phyloP scores from a whole-genome alignment of 1,140 invertebrate genomes.

The Colletes gigas region DNA sequence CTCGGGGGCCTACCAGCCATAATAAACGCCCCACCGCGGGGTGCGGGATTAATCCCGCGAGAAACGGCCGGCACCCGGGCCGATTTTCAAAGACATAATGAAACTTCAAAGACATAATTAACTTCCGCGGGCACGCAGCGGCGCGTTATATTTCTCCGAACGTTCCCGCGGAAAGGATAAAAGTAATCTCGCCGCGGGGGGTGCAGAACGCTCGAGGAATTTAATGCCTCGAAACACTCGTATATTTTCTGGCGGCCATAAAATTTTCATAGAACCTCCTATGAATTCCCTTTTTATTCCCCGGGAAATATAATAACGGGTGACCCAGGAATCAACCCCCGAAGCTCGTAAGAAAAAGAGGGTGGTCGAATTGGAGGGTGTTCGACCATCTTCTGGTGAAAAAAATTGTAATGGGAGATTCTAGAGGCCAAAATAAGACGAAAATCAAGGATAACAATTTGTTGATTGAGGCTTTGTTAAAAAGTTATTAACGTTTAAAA shows the following conservation, averaged over 20 bases:
- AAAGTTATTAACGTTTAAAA: too few species aligned
- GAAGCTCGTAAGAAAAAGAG: background rate
- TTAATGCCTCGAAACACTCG: conserved; percentile 17
- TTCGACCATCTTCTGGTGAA: too few species aligned
- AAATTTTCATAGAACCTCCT: conserved; percentile 12
- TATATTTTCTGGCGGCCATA: background rate
- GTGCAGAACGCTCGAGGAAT: background rate
- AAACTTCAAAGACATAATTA: conserved; percentile 30
- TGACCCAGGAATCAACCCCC: conserved; percentile 50
- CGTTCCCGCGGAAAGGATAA: background rate
- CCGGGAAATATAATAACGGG: conserved; percentile 22
- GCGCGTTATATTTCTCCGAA: background rate
- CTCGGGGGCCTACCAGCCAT: too few species aligned
- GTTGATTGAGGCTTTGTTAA: too few species aligned
- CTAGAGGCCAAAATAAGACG: too few species aligned
- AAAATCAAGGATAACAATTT: too few species aligned
- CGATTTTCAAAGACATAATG: conserved; percentile 27
- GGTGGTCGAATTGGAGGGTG: too few species aligned
- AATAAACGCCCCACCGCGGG: too few species aligned
- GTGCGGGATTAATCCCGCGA: background rate
- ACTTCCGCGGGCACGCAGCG: background rate
- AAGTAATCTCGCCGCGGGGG: conserved; percentile 19
- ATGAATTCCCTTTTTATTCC: background rate
- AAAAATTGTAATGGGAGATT: too few species aligned
- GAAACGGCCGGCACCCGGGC: background rate